Percentiles rank a stretch among this genome's conserved stretches.
phyloP scores from a whole-genome alignment of 2,113 vertebrate species.

The Mustela lutreola region DNA sequence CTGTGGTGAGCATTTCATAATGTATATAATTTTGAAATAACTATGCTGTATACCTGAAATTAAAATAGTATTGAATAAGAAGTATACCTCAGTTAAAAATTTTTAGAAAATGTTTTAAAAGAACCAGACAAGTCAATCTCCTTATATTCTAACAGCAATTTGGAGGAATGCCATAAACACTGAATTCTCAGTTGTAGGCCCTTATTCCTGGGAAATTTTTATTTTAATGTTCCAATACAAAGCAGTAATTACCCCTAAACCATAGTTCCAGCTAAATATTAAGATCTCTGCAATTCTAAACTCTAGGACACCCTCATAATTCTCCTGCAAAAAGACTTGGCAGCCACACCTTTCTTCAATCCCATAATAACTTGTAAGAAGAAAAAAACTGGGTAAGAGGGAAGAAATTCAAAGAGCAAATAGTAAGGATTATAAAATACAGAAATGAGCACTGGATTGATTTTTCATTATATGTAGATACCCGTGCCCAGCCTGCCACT shows the following conservation, averaged over 20 bases:
- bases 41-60: neutral
- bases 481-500: neutral
- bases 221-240: constrained; percentile 32
- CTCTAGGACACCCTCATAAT: neutral
- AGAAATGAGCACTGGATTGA: neutral
- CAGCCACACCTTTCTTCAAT: neutral
- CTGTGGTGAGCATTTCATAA: neutral
- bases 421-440: neutral
- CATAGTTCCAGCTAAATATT: neutral
- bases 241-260: neutral
- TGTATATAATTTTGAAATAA: neutral
- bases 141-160: neutral
- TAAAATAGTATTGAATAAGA: neutral
- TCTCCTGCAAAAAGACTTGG: neutral
- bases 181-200: neutral
- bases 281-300: constrained; percentile 18
- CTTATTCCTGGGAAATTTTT: neutral
- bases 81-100: neutral
- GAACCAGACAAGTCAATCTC: constrained; percentile 7
- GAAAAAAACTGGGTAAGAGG: neutral
- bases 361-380: neutral
- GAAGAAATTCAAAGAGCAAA: constrained; percentile 54
- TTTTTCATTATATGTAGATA: neutral
- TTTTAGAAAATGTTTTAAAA: neutral
- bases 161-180: neutral